These are phyloP conservation scores for Eurystomus gularis DNA, from an alignment of 2,113 vertebrate genomes.

Conservation along the genomic window DNA sequence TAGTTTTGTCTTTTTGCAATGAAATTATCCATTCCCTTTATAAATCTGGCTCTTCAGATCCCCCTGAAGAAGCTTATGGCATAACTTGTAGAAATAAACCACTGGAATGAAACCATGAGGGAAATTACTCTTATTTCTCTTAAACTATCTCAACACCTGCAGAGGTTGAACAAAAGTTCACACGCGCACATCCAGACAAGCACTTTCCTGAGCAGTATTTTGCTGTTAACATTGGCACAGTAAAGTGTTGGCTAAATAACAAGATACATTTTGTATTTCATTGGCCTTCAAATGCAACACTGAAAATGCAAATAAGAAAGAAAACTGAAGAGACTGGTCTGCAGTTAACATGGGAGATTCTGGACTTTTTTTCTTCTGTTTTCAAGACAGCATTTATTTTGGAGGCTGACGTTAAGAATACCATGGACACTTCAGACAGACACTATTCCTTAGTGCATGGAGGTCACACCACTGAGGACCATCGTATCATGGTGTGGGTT, in stretches of 20 bases:
- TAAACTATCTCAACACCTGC: background rate
- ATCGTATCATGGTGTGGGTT: accelerated
- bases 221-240: background rate
- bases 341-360: background rate
- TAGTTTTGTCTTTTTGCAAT: conserved; percentile 43
- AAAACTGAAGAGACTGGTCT: background rate
- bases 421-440: background rate
- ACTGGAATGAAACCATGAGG: conserved; percentile 6
- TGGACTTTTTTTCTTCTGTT: background rate
- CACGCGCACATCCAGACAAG: background rate
- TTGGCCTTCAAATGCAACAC: background rate
- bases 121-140: conserved; percentile 25
- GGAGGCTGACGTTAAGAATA: background rate
- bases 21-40: conserved; percentile 36
- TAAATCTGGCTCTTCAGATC: conserved; percentile 12
- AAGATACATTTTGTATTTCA: background rate
- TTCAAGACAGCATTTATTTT: background rate
- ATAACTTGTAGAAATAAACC: conserved; percentile 36
- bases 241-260: background rate
- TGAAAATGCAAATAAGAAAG: background rate
- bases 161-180: background rate
- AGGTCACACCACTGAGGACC: background rate
- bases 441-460: background rate
- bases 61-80: background rate
- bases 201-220: background rate